These are phyloP conservation scores for Agrypnia vestita DNA, from an alignment of 1,140 invertebrate genomes.

Conservation along the genomic window DNA sequence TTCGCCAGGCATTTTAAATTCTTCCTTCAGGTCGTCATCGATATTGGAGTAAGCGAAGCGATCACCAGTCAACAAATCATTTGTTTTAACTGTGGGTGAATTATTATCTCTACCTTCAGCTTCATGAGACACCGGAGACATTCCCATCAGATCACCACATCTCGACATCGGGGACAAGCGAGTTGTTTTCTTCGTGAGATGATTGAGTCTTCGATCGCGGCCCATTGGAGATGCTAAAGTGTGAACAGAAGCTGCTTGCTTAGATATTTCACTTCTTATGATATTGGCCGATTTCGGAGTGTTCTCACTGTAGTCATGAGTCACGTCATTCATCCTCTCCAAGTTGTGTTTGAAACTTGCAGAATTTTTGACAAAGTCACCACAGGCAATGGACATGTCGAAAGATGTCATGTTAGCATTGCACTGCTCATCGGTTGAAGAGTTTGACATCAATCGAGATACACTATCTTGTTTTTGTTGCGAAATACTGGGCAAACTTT, in stretches of 20 bases:
- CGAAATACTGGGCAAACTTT: not conserved
- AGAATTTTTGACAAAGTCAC: constrained; percentile 30
- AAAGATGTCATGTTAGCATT: constrained; percentile 25
- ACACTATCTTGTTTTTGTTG: not conserved
- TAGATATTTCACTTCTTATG: constrained; percentile 7
- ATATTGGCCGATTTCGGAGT: constrained; percentile 29
- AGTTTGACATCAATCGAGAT: constrained; percentile 5
- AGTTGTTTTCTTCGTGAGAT: constrained; percentile 15
- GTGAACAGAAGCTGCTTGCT: constrained; percentile 6
- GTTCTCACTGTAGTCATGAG: constrained; percentile 7
- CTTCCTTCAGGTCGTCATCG: constrained; percentile 51
- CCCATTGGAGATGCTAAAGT: constrained; percentile 25
- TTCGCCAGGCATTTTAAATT: constrained; percentile 55
- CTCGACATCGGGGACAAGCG: constrained; percentile 57
- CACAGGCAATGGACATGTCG: constrained; percentile 15
- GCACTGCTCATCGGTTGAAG: constrained; percentile 11
- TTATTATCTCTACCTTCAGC: not conserved
- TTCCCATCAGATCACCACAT: constrained; percentile 58
- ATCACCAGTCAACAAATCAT: constrained; percentile 37
- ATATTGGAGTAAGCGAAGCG: constrained; percentile 20
- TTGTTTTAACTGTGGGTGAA: not conserved
- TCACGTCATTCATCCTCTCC: constrained; percentile 30
- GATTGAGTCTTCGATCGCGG: constrained; percentile 40
- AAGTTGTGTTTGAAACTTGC: constrained; percentile 29
- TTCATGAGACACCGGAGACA: constrained; percentile 47